Percentiles rank a stretch among this genome's conserved stretches.
Conservation (phyloP, 2,888 invertebrate genomes). For the Anaspis maculata region DNA sequence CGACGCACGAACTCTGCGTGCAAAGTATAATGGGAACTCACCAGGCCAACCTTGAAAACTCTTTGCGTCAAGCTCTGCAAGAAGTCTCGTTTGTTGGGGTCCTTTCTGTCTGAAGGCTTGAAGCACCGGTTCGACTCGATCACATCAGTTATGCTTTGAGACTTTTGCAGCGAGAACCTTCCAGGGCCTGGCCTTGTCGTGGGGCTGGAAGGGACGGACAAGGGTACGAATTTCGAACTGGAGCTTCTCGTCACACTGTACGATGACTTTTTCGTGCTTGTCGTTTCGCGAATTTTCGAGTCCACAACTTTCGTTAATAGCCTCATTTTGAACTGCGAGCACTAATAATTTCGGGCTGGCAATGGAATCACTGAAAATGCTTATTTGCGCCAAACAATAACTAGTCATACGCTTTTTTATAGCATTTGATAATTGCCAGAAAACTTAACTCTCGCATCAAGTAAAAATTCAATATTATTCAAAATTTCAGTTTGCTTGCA, state of each 20-base stretch:
- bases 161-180: constrained; percentile 29
- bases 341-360: constrained; percentile 2
- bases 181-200: constrained; percentile 7
- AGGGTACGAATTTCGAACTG: constrained; percentile 21
- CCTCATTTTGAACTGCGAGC: constrained; percentile 23
- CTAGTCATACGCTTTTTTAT: no score
- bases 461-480: no score
- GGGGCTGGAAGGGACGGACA: constrained; percentile 25
- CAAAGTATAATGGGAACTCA: no score
- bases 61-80: constrained; percentile 71
- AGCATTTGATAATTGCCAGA: no score
- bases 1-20: background rate
- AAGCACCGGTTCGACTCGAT: constrained; percentile 68
- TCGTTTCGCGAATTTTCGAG: constrained; percentile 20
- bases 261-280: constrained; percentile 16
- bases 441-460: no score
- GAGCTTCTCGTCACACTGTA: constrained; percentile 24
- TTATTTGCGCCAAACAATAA: no score
- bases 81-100: constrained; percentile 73
- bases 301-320: constrained; percentile 28
- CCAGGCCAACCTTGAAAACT: constrained; percentile 76
- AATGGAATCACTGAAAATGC: constrained; percentile 3
- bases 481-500: no score
- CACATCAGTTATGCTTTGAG: constrained; percentile 43
- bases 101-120: constrained; percentile 78